Base-by-base conservation (phyloP, 2,888 invertebrate genomes). In the Drosophila helvetica region DNA sequence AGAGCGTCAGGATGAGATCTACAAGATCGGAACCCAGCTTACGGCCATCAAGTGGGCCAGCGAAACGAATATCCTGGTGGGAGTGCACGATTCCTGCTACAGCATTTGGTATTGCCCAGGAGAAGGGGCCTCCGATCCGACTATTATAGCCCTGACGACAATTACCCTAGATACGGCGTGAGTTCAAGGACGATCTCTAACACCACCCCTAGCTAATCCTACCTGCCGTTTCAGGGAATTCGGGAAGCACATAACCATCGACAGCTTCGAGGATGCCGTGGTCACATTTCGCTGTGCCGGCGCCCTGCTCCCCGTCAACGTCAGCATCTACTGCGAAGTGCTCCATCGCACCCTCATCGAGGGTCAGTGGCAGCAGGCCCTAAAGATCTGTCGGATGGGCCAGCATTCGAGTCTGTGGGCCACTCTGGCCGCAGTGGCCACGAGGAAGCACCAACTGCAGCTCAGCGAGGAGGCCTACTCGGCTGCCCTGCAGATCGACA, bases 401-500 rank as follows among this genome's bases (percentile, higher is more conserved):
- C 91, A 92, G 90, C 94, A 94, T 76, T 93, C 93, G 66, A 94
- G 94, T n/a, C 92, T 98, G 17, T 99, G 99, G 99, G 97, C 98
- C 0, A 97, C 97, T 77, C 93, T 99, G 79, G 99, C 99, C 0
- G 97, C 98, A 0, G 93, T 98, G 91, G 96, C 99, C 1, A 96
- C 97, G 64, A 96, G 97, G 77, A 95, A 96, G 71, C 96, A 96
- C 90, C 96, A 98, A 85, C 92, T 98, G 59, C 95, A 96, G 66
- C 96, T 98, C 7, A 98, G 99, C 17, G 99, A 99, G 93, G 97
- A 98, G 89, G 98, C 98, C 0, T 99, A 98, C 91, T 96, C 98
- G 9, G 96, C 96, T 10, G 95, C 98, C n/a, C 94, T 95, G 81
- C 95, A 97, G 92, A 95, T 94, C 65, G 96, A 97, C 86, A 97